These are phyloP conservation scores for Stramonita haemastoma DNA, from an alignment of 2,888 invertebrate genomes.

Conservation along the genomic window DNA sequence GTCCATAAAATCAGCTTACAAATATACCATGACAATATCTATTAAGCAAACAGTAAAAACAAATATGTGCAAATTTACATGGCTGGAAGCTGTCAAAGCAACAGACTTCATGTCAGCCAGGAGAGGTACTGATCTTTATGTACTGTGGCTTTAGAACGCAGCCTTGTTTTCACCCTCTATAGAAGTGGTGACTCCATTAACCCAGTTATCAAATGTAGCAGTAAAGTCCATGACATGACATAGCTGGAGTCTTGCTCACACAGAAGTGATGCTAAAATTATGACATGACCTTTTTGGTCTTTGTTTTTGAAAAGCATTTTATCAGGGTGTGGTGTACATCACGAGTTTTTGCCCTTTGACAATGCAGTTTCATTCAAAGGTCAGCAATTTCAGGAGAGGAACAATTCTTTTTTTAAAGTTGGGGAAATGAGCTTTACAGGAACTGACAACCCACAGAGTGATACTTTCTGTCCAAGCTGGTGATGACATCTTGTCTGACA, in stretches of 20 bases:
- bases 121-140: background rate
- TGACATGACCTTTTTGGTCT: background rate
- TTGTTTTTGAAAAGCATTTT: background rate
- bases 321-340: background rate
- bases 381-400: background rate
- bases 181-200: background rate
- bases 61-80: too few species aligned
- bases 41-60: too few species aligned
- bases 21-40: too few species aligned
- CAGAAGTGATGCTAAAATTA: background rate
- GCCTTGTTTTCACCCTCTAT: background rate
- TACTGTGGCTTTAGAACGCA: background rate
- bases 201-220: background rate
- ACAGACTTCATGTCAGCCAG: too few species aligned
- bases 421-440: background rate
- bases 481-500: background rate
- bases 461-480: background rate
- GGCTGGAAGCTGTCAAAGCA: too few species aligned
- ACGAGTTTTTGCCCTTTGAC: conserved; percentile 1
- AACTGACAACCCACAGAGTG: background rate
- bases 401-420: too few species aligned
- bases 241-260: background rate
- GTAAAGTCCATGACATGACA: background rate
- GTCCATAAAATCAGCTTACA: too few species aligned
- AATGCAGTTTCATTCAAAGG: background rate